phyloP scores from a whole-genome alignment of 2,113 vertebrate genomes.

The Conger conger region DNA sequence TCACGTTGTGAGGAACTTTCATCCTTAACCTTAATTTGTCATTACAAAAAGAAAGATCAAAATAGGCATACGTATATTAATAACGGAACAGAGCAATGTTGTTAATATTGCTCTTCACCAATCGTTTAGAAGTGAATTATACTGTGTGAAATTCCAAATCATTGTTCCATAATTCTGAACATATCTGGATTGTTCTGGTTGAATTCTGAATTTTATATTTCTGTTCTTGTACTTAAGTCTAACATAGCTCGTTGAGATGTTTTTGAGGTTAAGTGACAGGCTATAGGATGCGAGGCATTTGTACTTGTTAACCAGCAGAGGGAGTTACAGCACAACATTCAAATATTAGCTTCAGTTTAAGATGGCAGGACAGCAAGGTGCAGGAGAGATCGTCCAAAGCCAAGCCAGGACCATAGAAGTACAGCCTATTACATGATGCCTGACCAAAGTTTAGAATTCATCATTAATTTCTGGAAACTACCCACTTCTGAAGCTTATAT shows the following conservation, averaged over 20 bases:
- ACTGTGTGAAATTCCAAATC: background rate
- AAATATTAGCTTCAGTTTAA: background rate
- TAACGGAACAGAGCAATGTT: too few species aligned
- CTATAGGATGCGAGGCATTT: too few species aligned
- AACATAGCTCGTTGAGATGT: background rate
- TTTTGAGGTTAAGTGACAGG: background rate
- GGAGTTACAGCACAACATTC: background rate
- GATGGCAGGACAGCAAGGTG: background rate
- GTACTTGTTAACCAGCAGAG: background rate
- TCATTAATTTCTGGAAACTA: too few species aligned
- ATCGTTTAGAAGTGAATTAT: background rate
- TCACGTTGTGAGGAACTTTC: too few species aligned
- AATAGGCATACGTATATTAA: background rate
- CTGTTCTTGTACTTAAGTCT: background rate
- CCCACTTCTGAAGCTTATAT: too few species aligned
- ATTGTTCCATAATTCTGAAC: background rate
- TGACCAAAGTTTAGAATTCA: too few species aligned
- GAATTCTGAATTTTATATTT: background rate
- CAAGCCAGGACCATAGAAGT: too few species aligned
- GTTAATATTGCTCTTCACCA: background rate
- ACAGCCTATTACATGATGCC: too few species aligned
- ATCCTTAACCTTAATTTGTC: too few species aligned
- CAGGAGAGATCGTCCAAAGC: background rate
- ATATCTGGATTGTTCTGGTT: background rate
- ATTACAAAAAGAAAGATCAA: background rate